phyloP scores from a whole-genome alignment of 2,888 invertebrate species.

The Electrophaes corylata region DNA sequence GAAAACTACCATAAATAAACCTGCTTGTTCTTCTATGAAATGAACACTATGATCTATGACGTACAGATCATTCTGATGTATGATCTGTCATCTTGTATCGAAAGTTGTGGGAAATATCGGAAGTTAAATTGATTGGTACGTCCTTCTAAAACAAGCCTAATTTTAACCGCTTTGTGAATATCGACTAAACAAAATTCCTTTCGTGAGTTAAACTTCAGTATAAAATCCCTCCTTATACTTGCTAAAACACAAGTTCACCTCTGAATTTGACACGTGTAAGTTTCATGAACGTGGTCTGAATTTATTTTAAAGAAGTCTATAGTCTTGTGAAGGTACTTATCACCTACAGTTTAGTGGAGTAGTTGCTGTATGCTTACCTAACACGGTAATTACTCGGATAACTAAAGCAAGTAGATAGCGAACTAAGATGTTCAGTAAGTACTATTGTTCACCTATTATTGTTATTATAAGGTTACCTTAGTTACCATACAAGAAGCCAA shows the following conservation, averaged over 20 bases:
- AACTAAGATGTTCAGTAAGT: too few relatives aligned
- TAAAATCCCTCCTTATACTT: background rate
- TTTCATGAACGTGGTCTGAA: constrained; percentile 9
- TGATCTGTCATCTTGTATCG: background rate
- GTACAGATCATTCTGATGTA: constrained; percentile 1
- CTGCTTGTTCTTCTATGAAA: too few relatives aligned
- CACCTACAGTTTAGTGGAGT: too few relatives aligned
- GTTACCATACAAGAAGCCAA: too few relatives aligned
- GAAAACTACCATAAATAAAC: too few relatives aligned
- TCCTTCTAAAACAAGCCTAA: background rate
- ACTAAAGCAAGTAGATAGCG: too few relatives aligned
- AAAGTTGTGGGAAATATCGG: background rate
- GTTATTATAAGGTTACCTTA: too few relatives aligned
- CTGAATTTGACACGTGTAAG: background rate
- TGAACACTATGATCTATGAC: too few relatives aligned
- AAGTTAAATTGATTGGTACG: too few relatives aligned
- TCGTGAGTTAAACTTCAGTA: background rate
- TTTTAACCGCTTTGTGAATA: background rate
- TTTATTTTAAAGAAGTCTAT: constrained; percentile 3
- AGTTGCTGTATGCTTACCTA: too few relatives aligned
- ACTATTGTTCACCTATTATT: too few relatives aligned
- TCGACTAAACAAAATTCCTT: background rate
- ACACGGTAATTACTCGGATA: too few relatives aligned
- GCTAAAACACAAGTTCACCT: background rate
- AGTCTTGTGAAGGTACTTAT: background rate